Percentiles rank a stretch among this genome's conserved stretches.
Conservation (phyloP, 2,888 invertebrate genomes). For the Oxycera nigricornis region DNA sequence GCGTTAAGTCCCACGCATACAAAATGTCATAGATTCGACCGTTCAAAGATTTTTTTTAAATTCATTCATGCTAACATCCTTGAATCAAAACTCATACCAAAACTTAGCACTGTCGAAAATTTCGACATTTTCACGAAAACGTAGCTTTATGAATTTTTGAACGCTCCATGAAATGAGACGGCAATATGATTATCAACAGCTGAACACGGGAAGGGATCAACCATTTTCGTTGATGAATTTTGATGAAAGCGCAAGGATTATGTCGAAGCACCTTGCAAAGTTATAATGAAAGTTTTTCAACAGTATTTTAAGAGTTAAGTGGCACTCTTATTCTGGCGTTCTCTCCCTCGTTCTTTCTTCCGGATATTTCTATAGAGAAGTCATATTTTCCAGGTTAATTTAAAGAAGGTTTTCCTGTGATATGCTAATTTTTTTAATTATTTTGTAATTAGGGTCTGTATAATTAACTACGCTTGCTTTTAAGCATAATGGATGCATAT, state of each 20-base stretch:
- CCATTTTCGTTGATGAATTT: slow-evolving; percentile 31
- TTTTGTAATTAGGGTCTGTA: slow-evolving; percentile 33
- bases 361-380: neutral
- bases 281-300: slow-evolving; percentile 10
- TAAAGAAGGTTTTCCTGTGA: slow-evolving; percentile 24
- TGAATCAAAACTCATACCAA: no score
- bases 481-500: slow-evolving; percentile 23
- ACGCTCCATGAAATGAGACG: neutral
- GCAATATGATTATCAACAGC: slow-evolving; percentile 7
- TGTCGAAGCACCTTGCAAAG: neutral
- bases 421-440: slow-evolving; percentile 42
- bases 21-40: no score
- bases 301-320: slow-evolving; percentile 31
- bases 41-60: no score
- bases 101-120: neutral
- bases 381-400: slow-evolving; percentile 25
- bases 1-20: no score
- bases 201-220: neutral
- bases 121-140: neutral
- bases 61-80: no score
- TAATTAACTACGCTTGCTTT: slow-evolving; percentile 5
- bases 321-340: no score
- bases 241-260: slow-evolving; percentile 30
- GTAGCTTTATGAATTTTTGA: neutral
- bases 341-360: neutral